These are phyloP conservation scores for Apis cerana DNA, from an alignment of 1,140 invertebrate species.

Conservation along the genomic window DNA sequence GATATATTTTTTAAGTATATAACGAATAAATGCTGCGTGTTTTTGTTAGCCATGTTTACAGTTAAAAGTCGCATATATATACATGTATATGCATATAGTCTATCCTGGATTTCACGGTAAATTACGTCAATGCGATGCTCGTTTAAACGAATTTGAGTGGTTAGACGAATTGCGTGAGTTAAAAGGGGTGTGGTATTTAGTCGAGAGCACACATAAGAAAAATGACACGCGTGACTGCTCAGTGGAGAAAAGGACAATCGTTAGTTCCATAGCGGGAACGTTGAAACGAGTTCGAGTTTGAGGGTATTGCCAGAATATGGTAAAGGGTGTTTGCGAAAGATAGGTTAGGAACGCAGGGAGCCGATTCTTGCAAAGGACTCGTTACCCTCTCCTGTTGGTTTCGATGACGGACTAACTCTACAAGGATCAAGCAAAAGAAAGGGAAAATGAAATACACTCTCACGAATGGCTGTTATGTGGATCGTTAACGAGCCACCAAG, in stretches of 20 bases:
- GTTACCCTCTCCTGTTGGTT: conserved; percentile 5
- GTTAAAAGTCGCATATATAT: neutral
- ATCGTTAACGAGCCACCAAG: neutral
- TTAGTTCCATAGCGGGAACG: conserved; percentile 2
- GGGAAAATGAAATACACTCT: conserved; percentile 72
- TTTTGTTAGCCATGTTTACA: neutral
- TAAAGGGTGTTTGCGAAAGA: conserved; percentile 27
- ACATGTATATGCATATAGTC: neutral
- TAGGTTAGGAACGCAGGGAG: conserved; percentile 17
- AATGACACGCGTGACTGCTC: conserved; percentile 21
- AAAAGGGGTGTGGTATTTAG: neutral
- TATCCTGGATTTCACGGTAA: conserved; percentile 24
- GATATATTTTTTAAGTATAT: too few species aligned
- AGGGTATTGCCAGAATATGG: conserved; percentile 30
- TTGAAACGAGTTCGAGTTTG: conserved; percentile 19
- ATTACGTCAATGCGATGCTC: conserved; percentile 41
- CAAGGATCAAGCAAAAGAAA: neutral
- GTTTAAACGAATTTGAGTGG: conserved; percentile 41
- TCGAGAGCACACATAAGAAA: conserved; percentile 13
- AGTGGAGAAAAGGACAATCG: conserved; percentile 31
- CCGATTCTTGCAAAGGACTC: conserved; percentile 16
- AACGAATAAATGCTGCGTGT: too few species aligned
- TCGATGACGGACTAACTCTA: neutral
- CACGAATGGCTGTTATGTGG: neutral
- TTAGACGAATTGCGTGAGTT: neutral